Conservation (phyloP, 2,113 vertebrate genomes). For the Pseudorasbora parva region DNA sequence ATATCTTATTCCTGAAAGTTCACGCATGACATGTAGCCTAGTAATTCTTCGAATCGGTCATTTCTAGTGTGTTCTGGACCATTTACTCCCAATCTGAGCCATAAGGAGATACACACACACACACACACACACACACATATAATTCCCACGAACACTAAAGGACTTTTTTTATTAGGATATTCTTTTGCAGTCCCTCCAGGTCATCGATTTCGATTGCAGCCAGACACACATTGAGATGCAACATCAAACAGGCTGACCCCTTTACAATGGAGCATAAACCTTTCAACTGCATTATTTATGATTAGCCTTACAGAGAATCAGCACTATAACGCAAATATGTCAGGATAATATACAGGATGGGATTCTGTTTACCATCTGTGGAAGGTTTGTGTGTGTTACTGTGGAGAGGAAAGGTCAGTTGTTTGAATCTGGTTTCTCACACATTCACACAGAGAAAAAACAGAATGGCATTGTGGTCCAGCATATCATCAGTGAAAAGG, state of each 20-base stretch:
- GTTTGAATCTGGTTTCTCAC: not conserved
- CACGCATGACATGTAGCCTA: conserved; percentile 35
- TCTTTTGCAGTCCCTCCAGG: conserved; percentile 16
- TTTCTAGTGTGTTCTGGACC: conserved; percentile 29
- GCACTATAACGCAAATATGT: not conserved
- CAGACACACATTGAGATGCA: conserved; percentile 14
- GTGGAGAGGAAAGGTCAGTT: conserved; percentile 24
- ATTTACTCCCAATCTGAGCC: conserved; percentile 36
- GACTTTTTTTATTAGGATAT: conserved; percentile 26
- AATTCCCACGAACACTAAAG: not conserved
- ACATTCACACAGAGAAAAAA: not conserved
- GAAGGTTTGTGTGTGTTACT: not conserved
- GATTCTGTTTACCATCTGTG: conserved; percentile 33
- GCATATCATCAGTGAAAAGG: not conserved
- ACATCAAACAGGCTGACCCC: conserved; percentile 26
- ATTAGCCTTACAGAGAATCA: conserved; percentile 32
- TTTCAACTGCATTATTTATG: conserved; percentile 31
- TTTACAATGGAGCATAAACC: not conserved
- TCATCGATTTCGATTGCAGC: conserved; percentile 26
- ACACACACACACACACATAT: conserved; percentile 33
- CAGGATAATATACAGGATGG: conserved; percentile 22
- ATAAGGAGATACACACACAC: conserved; percentile 24
- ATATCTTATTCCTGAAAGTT: conserved; percentile 39
- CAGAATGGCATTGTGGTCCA: not conserved
- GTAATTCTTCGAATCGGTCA: conserved; percentile 33